These are phyloP conservation scores for Sitta carolinensis DNA, from an alignment of 2,797 vertebrate genomes.

Conservation along the genomic window DNA sequence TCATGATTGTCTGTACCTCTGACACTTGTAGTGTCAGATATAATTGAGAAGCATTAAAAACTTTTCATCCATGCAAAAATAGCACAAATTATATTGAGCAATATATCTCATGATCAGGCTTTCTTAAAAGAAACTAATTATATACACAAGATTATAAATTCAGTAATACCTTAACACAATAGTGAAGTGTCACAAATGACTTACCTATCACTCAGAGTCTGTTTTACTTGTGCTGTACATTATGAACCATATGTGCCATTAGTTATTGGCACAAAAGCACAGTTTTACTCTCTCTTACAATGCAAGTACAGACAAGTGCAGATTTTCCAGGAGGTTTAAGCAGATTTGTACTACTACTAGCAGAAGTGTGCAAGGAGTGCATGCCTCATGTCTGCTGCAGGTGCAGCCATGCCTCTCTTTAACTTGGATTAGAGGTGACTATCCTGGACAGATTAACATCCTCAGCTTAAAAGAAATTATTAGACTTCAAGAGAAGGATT, in stretches of 20 bases:
- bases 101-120: not conserved
- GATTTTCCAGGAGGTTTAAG: not conserved
- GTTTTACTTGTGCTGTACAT: not conserved
- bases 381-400: not conserved
- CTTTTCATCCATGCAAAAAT: not conserved
- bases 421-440: not conserved
- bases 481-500: not conserved
- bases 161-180: not conserved
- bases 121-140: conserved; percentile 11
- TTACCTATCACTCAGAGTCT: not conserved
- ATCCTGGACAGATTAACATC: not conserved
- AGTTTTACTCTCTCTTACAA: not conserved
- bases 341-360: not conserved
- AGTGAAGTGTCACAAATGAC: not conserved
- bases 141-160: not conserved
- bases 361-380: not conserved
- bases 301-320: not conserved
- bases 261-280: not conserved
- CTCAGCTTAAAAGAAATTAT: not conserved
- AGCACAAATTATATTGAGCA: not conserved
- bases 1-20: not conserved
- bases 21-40: not conserved
- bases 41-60: not conserved
- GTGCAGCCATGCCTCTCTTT: not conserved
- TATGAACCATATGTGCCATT: not conserved